Conservation (phyloP, 2,797 vertebrate genomes). For the Neomorphus geoffroyi region DNA sequence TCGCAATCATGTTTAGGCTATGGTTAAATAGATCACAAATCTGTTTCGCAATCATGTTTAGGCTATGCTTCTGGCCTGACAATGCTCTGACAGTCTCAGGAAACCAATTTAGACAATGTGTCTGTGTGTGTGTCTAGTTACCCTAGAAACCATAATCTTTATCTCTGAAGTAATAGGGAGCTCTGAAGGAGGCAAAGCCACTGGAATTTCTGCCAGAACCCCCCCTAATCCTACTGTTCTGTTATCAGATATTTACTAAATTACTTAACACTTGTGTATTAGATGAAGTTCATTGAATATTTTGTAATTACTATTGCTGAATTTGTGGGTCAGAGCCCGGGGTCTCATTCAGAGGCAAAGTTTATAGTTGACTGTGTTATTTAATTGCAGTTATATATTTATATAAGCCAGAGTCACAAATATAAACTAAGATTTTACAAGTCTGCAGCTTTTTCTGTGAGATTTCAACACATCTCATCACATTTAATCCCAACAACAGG, state of each 20-base stretch:
- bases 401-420: not conserved
- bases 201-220: conserved; percentile 79
- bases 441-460: not conserved
- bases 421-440: not conserved
- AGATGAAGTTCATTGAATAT: conserved; percentile 13
- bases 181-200: conserved; percentile 76
- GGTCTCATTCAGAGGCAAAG: conserved; percentile 10
- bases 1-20: conserved; percentile 78
- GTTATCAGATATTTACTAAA: conserved; percentile 58
- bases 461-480: not conserved
- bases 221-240: conserved; percentile 59
- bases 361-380: not conserved
- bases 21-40: conserved; percentile 63
- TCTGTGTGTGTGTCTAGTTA: conserved; percentile 80
- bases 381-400: not conserved
- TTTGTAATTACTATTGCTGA: not conserved
- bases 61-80: conserved; percentile 63
- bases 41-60: conserved; percentile 76
- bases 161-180: conserved; percentile 74
- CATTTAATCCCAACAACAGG: not conserved
- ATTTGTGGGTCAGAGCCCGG: not conserved
- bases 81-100: conserved; percentile 57
- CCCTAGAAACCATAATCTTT: conserved; percentile 89
- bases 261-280: conserved; percentile 26
- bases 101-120: conserved; percentile 79